These are phyloP conservation scores for Lacerta viridis DNA, from an alignment of 2,797 vertebrate species.

Conservation along the genomic window DNA sequence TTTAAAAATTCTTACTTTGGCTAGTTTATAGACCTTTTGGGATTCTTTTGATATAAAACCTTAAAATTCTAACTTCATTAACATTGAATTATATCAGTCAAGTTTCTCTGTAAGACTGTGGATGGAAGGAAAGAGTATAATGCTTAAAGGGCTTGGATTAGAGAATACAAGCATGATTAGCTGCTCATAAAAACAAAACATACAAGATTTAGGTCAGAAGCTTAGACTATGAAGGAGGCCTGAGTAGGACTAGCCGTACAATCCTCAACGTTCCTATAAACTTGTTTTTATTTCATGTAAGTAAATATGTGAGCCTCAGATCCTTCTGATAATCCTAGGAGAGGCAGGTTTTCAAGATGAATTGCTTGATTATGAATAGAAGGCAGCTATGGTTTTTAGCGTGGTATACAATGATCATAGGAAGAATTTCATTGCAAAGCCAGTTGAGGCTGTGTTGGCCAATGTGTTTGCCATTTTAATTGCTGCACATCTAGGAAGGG, in stretches of 20 bases:
- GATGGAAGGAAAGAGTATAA: conserved; percentile 90
- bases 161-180: conserved; percentile 45
- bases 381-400: conserved; percentile 49
- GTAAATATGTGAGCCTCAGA: conserved; percentile 56
- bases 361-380: conserved; percentile 64
- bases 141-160: conserved; percentile 66
- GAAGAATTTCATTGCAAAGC: conserved; percentile 30
- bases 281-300: conserved; percentile 55
- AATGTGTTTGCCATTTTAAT: no score
- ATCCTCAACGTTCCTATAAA: conserved; percentile 27
- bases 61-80: conserved; percentile 77
- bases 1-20: conserved; percentile 55
- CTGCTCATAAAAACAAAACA: conserved; percentile 73
- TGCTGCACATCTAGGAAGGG: neutral
- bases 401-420: conserved; percentile 43
- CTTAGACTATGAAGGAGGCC: conserved; percentile 59
- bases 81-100: conserved; percentile 85
- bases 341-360: conserved; percentile 22
- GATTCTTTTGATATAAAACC: conserved; percentile 80
- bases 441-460: neutral
- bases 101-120: conserved; percentile 91
- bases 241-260: conserved; percentile 49
- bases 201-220: conserved; percentile 76
- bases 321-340: conserved; percentile 39
- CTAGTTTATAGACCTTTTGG: conserved; percentile 86